Conservation (phyloP, 2,888 invertebrate genomes). For the Protophormia terraenovae region DNA sequence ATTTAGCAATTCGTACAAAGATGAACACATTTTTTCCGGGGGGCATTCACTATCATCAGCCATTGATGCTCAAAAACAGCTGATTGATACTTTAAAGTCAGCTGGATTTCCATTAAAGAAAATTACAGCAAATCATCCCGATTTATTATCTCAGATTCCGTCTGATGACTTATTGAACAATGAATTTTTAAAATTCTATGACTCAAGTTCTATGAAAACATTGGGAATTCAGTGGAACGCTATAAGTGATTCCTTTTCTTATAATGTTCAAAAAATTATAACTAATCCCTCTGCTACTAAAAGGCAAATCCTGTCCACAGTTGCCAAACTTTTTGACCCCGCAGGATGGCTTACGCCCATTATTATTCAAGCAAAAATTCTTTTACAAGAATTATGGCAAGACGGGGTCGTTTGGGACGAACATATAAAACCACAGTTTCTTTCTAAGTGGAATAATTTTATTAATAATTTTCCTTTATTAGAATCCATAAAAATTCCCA, state of each 20-base stretch:
- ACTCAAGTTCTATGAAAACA: not conserved
- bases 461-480: not conserved
- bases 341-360: too few species aligned
- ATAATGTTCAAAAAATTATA: not conserved
- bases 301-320: not conserved
- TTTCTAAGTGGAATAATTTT: not conserved
- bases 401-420: not conserved
- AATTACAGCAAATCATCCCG: too few species aligned
- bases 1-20: slow-evolving; percentile 1
- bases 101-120: not conserved
- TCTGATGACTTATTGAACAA: not conserved
- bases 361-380: too few species aligned
- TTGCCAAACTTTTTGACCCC: not conserved
- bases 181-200: too few species aligned
- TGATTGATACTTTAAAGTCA: not conserved
- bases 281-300: not conserved
- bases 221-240: slow-evolving; percentile 4
- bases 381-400: too few species aligned
- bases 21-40: not conserved
- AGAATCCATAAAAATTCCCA: not conserved
- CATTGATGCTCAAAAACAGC: not conserved
- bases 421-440: not conserved
- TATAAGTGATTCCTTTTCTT: not conserved
- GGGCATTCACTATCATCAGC: not conserved
- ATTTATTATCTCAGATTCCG: not conserved